Evolutionary conservation across 1,140 invertebrate species (phyloP).

Genomic region (Atta colombica): DNA sequence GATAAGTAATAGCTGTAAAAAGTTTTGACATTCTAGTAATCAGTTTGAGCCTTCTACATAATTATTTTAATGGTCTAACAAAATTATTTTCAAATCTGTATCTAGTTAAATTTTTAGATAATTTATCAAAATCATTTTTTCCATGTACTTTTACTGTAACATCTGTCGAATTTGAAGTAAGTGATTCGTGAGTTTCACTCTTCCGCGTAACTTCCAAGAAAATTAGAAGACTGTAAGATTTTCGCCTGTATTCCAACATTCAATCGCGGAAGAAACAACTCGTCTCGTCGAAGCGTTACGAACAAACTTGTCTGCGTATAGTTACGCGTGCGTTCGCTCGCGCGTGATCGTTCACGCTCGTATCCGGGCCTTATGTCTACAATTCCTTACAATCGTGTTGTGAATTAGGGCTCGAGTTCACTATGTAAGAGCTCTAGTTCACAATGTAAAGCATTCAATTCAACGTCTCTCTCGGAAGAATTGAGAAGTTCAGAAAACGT

Average conservation of each 20-base stretch:
- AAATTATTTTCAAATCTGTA: too few species aligned
- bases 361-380: slow-evolving; percentile 27
- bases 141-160: background rate
- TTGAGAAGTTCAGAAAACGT: background rate
- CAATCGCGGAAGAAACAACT: slow-evolving; percentile 67
- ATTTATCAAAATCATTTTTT: too few species aligned
- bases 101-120: too few species aligned
- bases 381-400: slow-evolving; percentile 20
- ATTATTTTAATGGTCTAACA: too few species aligned
- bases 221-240: slow-evolving; percentile 12
- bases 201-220: slow-evolving; percentile 1
- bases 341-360: slow-evolving; percentile 26
- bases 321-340: slow-evolving; percentile 41
- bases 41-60: too few species aligned
- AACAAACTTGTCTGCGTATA: slow-evolving; percentile 36
- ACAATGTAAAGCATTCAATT: background rate
- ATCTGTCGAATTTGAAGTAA: background rate
- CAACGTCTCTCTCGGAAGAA: background rate
- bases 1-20: too few species aligned
- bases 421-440: background rate
- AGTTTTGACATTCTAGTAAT: too few species aligned
- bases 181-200: background rate
- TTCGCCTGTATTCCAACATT: slow-evolving; percentile 32
- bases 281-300: slow-evolving; percentile 54
- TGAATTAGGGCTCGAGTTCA: background rate